Base-by-base conservation (phyloP, 2,888 invertebrate genomes). In the Noctua pronuba region DNA sequence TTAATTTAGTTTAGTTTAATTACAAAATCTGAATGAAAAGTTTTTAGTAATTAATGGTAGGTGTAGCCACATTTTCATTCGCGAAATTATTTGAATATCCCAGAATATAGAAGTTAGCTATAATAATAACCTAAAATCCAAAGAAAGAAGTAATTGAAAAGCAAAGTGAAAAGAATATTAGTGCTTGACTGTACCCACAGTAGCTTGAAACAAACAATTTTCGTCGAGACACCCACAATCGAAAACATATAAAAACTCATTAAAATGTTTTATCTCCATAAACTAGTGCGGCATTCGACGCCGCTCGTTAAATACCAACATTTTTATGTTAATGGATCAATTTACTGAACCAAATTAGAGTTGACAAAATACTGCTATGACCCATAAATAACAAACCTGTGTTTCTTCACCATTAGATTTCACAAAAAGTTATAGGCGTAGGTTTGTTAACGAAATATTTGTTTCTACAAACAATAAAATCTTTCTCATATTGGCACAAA, bases 221-320 rank as follows among this genome's bases (percentile, higher is more conserved):
- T 72, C 28, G 41, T 60, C 28, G 55, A 73, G 69, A 49, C 67
- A 75, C 28, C 41, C 65, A 79, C 79, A 66, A 73, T 77, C 16
- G 66, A 68, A 75, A 81, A 70, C 65, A 69, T 73, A 87, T 80
- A 79, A 87, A 84, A 86, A 84, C 35, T 82, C 82, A 74, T 87
- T 84, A 84, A 84, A 84, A 79, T 86, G 72, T 72, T 82, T 88
- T 58, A 72, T 66, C 38, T 76, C 46, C 46, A 86, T 79, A 88
- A 88, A 86, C 83, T 82, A 80, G 75, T 52, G 31, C 4, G 28
- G 55, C 58, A 58, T 65, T 67, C 55, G 81, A 35, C 58, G 58
- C 21, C 62, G 44, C 73, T 76, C 74, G 71, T 82, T 75, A 70
- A 82, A 72, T 73, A 66, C 52, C 21, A 70, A 75, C 79, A 79